These are phyloP conservation scores for Chrysemys picta DNA, from an alignment of 2,113 vertebrate genomes.

Conservation along the genomic window DNA sequence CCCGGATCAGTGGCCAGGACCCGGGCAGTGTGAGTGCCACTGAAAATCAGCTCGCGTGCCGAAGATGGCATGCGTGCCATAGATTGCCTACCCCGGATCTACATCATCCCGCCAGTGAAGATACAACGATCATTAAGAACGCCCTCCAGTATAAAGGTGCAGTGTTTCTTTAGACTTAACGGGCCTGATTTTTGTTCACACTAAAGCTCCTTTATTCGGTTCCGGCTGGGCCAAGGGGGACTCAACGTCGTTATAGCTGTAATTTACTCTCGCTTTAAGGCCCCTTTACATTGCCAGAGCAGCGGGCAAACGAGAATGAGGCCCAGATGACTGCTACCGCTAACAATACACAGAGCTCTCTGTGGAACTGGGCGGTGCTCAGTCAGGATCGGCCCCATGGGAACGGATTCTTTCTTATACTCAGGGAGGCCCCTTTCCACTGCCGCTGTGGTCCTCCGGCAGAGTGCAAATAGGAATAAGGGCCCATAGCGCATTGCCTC, in stretches of 20 bases:
- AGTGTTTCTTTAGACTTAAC: neutral
- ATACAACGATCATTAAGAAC: neutral
- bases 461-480: neutral
- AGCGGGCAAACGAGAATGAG: neutral
- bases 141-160: neutral
- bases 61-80: too few relatives aligned
- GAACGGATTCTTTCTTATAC: neutral
- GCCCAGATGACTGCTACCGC: neutral
- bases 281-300: neutral
- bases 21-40: too few relatives aligned
- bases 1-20: too few relatives aligned
- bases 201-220: neutral
- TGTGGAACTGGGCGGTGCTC: neutral
- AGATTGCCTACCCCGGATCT: neutral
- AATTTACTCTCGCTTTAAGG: neutral
- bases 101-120: neutral
- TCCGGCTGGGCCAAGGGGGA: neutral
- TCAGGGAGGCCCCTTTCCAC: neutral
- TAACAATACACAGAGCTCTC: too few relatives aligned
- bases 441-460: neutral
- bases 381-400: neutral
- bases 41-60: too few relatives aligned
- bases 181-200: neutral
- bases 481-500: neutral
- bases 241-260: neutral